Percentiles rank a stretch among this genome's conserved stretches.
These are phyloP conservation scores for Antrozous pallidus DNA, from an alignment of 2,797 vertebrate genomes.

Conservation along the genomic window DNA sequence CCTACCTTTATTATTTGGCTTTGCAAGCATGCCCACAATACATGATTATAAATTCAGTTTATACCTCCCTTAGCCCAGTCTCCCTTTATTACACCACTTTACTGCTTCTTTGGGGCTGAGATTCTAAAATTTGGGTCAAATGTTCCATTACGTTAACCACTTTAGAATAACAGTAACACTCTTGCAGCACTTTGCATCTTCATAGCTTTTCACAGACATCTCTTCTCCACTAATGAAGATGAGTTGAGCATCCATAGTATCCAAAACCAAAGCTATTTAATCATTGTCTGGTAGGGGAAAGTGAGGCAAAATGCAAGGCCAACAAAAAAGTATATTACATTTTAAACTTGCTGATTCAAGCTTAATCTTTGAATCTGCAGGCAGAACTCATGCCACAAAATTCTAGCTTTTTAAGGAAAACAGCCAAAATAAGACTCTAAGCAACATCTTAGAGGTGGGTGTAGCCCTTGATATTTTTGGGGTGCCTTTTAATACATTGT, in stretches of 20 bases:
- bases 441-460: neutral
- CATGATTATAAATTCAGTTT: slow-evolving; percentile 58
- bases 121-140: slow-evolving; percentile 71
- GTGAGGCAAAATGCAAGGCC: slow-evolving; percentile 71
- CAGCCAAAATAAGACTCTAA: neutral
- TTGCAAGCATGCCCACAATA: slow-evolving; percentile 38
- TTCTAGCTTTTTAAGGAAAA: slow-evolving; percentile 46
- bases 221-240: slow-evolving; percentile 72
- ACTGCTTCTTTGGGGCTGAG: slow-evolving; percentile 67
- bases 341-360: slow-evolving; percentile 69
- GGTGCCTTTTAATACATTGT: neutral
- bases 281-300: slow-evolving; percentile 60
- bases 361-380: slow-evolving; percentile 54
- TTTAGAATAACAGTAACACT: slow-evolving; percentile 60
- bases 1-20: slow-evolving; percentile 21
- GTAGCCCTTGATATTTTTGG: neutral
- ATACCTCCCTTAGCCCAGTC: slow-evolving; percentile 37
- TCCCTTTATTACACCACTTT: slow-evolving; percentile 65
- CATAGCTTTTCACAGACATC: slow-evolving; percentile 27
- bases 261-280: slow-evolving; percentile 72
- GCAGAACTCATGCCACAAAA: slow-evolving; percentile 46
- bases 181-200: slow-evolving; percentile 43
- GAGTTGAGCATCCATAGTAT: slow-evolving; percentile 57
- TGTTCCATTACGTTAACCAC: slow-evolving; percentile 68
- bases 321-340: slow-evolving; percentile 68